Base-by-base conservation (phyloP, 2,797 vertebrate genomes). In the Dendrocincla fuliginosa region DNA sequence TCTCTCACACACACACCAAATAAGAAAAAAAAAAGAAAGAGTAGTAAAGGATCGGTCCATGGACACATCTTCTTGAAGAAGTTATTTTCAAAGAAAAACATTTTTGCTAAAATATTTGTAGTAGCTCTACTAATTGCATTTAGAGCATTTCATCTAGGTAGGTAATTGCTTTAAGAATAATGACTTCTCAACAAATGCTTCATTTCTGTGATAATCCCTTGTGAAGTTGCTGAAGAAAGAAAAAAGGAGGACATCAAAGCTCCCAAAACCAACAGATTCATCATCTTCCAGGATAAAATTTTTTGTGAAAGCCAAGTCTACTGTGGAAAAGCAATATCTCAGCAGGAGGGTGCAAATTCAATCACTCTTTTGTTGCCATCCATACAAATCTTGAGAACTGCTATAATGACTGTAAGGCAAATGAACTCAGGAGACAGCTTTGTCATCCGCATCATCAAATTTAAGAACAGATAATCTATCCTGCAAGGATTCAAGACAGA, bases 331-430 rank as follows among this genome's bases (percentile, higher is more conserved):
- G 41, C 33, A 79, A 59, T 91, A 76, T 42, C 79, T 94, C 68
- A 85, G 83, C 68, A 93, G 85, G 61, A 87, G 69, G 76, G 60
- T 84, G 20, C 9, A 90, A 96, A 88, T 70, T 93, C 28, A 59
- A 24, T 90, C 47, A 19, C 28, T 80, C 15, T 52, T 83, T 94
- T 93, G 28, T 83, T 94, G 71, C 50, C 80, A 67, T 91, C 79
- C 57, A 19, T 80, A 39, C 27, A 85, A 91, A 53, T 68, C 28
- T 81, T 91, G 76, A 81, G n/a, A 79, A 82, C 30, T 83, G 16
- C 25, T 74, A 47, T n/a, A 69, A 88, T 63, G 41, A 70, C 80
- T 67, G 41, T 77, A 74, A 90, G 64, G 39, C 86, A 89, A 90
- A 91, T 67, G 9, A 87, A 65, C 32, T 64, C 59, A 91, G 68